These are phyloP conservation scores for Microplitis manilae DNA, from an alignment of 2,888 invertebrate genomes.

Conservation along the genomic window DNA sequence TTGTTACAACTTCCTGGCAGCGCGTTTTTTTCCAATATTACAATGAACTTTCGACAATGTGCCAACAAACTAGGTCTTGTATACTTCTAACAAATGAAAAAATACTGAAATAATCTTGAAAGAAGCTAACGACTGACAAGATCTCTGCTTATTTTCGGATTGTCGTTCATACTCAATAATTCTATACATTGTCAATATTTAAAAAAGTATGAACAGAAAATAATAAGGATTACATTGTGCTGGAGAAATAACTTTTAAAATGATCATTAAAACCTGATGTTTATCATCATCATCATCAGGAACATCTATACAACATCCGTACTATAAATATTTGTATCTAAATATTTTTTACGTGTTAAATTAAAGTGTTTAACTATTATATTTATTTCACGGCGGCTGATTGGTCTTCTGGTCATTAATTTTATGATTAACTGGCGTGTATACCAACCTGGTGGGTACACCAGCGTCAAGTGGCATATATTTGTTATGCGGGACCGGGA, in stretches of 20 bases:
- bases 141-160: neutral
- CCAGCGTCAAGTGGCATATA: constrained; percentile 23
- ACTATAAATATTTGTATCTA: constrained; percentile 6
- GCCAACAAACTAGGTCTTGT: no score
- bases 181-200: neutral
- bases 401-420: constrained; percentile 46
- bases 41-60: neutral
- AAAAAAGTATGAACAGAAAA: neutral
- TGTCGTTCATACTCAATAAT: neutral
- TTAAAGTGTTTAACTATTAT: constrained; percentile 28
- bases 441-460: neutral
- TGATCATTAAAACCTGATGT: neutral
- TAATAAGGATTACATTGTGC: constrained; percentile 1
- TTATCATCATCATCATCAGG: neutral
- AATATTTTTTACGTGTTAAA: constrained; percentile 15
- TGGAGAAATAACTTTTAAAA: neutral
- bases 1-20: neutral
- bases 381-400: constrained; percentile 21
- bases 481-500: constrained; percentile 10
- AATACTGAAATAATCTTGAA: neutral
- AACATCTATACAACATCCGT: neutral
- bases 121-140: neutral
- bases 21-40: neutral
- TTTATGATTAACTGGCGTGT: constrained; percentile 41
- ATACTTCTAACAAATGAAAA: neutral